These are phyloP conservation scores for Helleia helle DNA, from an alignment of 2,888 invertebrate species.

Conservation along the genomic window DNA sequence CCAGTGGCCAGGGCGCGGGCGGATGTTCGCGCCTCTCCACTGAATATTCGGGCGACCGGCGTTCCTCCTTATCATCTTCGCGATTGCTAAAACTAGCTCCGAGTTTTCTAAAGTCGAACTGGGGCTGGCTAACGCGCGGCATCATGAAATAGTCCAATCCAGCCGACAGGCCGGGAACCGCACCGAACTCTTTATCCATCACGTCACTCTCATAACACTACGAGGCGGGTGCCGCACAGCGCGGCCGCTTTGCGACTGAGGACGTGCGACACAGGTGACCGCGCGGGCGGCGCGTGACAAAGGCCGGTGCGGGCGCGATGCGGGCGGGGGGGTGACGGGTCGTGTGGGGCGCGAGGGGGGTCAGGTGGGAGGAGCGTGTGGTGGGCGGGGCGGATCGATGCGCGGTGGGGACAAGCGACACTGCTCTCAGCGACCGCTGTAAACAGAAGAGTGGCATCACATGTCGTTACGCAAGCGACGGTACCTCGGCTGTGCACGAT, in stretches of 20 bases:
- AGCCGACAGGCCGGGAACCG: constrained; percentile 62
- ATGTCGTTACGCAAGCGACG: constrained; percentile 38
- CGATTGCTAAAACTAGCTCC: constrained; percentile 77
- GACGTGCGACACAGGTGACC: constrained; percentile 75
- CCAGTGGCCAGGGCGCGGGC: constrained; percentile 83
- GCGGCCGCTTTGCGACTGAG: constrained; percentile 74
- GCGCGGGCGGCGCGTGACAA: constrained; percentile 61
- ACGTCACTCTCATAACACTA: constrained; percentile 66
- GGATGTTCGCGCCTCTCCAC: constrained; percentile 55
- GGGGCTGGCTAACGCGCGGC: constrained; percentile 82
- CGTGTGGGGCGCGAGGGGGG: constrained; percentile 30
- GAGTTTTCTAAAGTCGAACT: constrained; percentile 88
- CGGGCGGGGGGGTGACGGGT: constrained; percentile 44
- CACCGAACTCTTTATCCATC: constrained; percentile 70
- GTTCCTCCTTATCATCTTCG: constrained; percentile 58
- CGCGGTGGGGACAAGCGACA: constrained; percentile 69
- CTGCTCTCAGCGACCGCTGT: no score
- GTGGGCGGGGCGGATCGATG: constrained; percentile 73
- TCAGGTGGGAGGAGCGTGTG: constrained; percentile 63
- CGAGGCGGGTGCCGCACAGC: constrained; percentile 73
- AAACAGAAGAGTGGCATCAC: constrained; percentile 45
- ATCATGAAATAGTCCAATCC: constrained; percentile 70
- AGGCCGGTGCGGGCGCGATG: constrained; percentile 60
- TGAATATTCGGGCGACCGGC: constrained; percentile 53
- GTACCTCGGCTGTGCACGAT: constrained; percentile 7